Conservation (phyloP, 1,140 invertebrate species). For the Gonatopus flavifemur region DNA sequence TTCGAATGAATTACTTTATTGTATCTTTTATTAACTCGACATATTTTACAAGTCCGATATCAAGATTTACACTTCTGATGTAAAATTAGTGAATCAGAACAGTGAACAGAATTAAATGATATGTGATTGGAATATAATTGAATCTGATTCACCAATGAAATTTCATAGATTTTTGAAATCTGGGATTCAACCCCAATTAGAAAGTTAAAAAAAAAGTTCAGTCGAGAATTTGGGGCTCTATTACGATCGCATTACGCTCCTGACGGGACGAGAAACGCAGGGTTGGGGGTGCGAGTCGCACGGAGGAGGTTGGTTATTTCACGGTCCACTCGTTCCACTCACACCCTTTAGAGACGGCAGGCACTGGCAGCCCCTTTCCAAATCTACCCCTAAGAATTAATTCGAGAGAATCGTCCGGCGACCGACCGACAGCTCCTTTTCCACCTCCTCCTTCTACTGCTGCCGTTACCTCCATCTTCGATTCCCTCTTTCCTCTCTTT, state of each 20-base stretch:
- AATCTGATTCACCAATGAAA: too few species aligned
- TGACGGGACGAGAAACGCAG: conserved; percentile 37
- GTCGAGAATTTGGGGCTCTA: conserved; percentile 6
- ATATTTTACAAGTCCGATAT: too few species aligned
- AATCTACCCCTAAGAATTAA: conserved; percentile 59
- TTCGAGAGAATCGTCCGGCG: conserved; percentile 56
- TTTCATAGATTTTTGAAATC: too few species aligned
- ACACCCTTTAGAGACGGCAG: conserved; percentile 40
- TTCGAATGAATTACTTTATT: too few species aligned
- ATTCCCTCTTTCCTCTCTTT: conserved; percentile 9
- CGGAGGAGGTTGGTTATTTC: conserved; percentile 56
- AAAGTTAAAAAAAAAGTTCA: background rate
- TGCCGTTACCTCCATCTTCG: conserved; percentile 13
- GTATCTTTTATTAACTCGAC: too few species aligned
- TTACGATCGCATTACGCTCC: conserved; percentile 42
- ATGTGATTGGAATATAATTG: too few species aligned
- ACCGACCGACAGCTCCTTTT: conserved; percentile 43
- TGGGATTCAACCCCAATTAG: too few species aligned
- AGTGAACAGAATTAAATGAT: too few species aligned
- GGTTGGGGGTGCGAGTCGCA: conserved; percentile 41
- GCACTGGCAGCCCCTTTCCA: conserved; percentile 33
- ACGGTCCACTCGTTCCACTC: conserved; percentile 56
- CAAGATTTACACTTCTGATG: too few species aligned
- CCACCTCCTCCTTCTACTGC: conserved; percentile 13
- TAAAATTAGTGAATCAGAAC: too few species aligned